These are phyloP conservation scores for Agapostemon virescens DNA, from an alignment of 2,888 invertebrate genomes.

Conservation along the genomic window DNA sequence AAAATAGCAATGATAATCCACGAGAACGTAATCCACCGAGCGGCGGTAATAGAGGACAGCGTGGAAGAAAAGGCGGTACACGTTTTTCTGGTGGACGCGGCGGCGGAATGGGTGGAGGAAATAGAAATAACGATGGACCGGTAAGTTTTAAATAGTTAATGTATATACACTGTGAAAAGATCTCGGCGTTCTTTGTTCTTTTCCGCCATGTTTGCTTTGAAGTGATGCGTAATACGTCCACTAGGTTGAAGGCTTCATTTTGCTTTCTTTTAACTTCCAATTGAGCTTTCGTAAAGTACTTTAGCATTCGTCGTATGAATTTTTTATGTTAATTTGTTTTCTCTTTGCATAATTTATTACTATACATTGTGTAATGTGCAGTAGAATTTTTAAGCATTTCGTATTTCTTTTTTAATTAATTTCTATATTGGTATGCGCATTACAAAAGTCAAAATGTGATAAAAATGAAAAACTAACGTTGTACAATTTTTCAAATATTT, in stretches of 20 bases:
- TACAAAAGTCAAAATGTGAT: neutral
- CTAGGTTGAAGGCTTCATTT: neutral
- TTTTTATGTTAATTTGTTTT: neutral
- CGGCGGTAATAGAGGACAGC: slow-evolving; percentile 73
- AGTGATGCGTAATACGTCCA: slow-evolving; percentile 38
- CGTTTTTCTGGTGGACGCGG: slow-evolving; percentile 75
- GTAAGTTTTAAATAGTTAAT: slow-evolving; percentile 51
- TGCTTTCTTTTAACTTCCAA: neutral
- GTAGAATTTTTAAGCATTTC: neutral
- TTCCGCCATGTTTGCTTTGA: slow-evolving; percentile 49
- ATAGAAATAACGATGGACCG: slow-evolving; percentile 67
- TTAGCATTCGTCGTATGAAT: neutral
- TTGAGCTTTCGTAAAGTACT: neutral
- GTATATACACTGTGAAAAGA: too few species aligned
- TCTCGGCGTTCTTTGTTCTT: neutral
- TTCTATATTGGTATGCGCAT: neutral
- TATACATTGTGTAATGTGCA: neutral
- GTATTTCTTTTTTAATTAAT: neutral
- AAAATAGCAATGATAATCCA: slow-evolving; percentile 71
- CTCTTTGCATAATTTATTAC: neutral
- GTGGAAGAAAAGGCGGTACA: slow-evolving; percentile 74
- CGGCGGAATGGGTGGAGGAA: slow-evolving; percentile 69
- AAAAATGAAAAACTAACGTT: neutral
- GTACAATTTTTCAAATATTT: neutral
- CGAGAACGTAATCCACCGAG: slow-evolving; percentile 68